Evolutionary conservation across 2,797 vertebrate species (phyloP).

Genomic region (Myotis vivesi): DNA sequence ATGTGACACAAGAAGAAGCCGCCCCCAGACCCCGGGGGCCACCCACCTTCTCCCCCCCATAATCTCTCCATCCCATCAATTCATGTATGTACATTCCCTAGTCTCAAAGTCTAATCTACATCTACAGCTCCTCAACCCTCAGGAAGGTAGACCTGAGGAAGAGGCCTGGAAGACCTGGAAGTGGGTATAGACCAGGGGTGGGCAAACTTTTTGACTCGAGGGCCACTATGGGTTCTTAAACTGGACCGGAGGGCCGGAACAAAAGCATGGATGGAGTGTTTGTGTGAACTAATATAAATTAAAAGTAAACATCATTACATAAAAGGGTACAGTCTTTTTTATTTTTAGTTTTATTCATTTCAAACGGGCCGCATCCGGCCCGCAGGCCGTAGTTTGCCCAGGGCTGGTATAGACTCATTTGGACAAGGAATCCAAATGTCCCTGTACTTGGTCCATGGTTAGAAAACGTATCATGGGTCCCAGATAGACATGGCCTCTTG

Average conservation of each 20-base stretch:
- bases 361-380: too few species aligned
- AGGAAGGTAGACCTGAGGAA: not conserved
- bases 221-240: too few species aligned
- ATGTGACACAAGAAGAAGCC: not conserved
- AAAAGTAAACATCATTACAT: too few species aligned
- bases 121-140: not conserved
- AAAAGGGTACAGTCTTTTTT: too few species aligned
- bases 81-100: not conserved
- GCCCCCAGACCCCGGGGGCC: too few species aligned
- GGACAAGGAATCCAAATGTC: not conserved
- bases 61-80: not conserved
- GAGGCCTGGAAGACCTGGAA: not conserved
- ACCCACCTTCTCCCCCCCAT: not conserved
- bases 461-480: not conserved
- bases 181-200: too few species aligned
- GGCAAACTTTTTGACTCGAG: too few species aligned
- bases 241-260: too few species aligned
- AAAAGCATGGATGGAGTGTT: too few species aligned
- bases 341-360: too few species aligned
- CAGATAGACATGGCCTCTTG: not conserved
- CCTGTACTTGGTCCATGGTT: not conserved
- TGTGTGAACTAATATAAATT: too few species aligned
- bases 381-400: too few species aligned
- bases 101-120: not conserved
- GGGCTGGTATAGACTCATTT: not conserved